phyloP scores from a whole-genome alignment of 2,888 invertebrate genomes.

The Dynastes hyllus region DNA sequence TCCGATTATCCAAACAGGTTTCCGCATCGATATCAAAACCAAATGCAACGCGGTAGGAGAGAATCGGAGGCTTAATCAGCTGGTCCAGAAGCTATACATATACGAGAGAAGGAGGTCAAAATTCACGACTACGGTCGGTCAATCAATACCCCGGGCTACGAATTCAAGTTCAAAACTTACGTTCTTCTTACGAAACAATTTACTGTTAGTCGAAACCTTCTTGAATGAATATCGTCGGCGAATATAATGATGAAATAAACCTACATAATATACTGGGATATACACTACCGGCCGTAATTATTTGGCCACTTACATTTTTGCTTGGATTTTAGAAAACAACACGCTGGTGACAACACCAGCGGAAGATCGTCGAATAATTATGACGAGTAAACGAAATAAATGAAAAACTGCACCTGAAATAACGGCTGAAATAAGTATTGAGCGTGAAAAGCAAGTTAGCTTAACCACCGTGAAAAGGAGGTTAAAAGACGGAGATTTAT shows the following conservation, averaged over 20 bases:
- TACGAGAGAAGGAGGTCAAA: constrained; percentile 42
- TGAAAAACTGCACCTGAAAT: too few species aligned
- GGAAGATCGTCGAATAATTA: too few species aligned
- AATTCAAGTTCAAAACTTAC: constrained; percentile 41
- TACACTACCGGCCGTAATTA: neutral
- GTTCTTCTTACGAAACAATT: constrained; percentile 42
- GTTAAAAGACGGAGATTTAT: too few species aligned
- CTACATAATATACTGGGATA: neutral
- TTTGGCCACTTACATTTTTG: too few species aligned
- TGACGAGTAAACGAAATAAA: too few species aligned
- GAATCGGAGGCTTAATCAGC: constrained; percentile 28
- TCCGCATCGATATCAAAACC: neutral
- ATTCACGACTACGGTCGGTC: constrained; percentile 45
- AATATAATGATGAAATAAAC: neutral
- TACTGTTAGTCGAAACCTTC: constrained; percentile 37
- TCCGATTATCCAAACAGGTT: constrained; percentile 16
- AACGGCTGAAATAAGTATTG: too few species aligned
- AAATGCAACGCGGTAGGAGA: too few species aligned
- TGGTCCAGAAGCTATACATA: constrained; percentile 1
- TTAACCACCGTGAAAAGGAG: too few species aligned
- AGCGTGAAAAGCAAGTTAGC: too few species aligned
- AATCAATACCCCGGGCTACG: constrained; percentile 41
- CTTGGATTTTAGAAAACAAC: too few species aligned
- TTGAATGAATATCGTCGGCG: constrained; percentile 25
- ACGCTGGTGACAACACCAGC: too few species aligned